Percentiles rank a stretch among this genome's conserved stretches.
These are phyloP conservation scores for Colletes collaris DNA, from an alignment of 2,888 invertebrate genomes.

Conservation along the genomic window DNA sequence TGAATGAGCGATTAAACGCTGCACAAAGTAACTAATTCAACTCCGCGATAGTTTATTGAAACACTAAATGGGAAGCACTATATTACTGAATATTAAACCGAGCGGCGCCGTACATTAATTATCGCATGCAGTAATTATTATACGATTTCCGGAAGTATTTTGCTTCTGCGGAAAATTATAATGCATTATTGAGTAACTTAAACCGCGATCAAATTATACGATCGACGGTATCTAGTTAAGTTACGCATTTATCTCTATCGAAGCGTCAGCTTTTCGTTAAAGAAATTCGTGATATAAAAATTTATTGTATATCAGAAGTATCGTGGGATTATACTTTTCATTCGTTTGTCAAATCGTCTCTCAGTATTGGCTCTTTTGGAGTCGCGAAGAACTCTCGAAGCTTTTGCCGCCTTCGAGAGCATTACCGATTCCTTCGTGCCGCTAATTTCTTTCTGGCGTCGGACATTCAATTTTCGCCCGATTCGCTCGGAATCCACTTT, in stretches of 20 bases:
- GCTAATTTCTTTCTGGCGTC: conserved; percentile 39
- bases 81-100: not conserved
- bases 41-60: not conserved
- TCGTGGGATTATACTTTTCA: no score
- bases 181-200: not conserved
- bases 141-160: not conserved
- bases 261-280: conserved; percentile 19
- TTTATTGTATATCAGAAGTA: no score
- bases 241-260: not conserved
- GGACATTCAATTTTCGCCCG: conserved; percentile 49
- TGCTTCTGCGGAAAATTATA: not conserved
- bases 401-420: not conserved
- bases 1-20: no score
- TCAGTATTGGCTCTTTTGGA: conserved; percentile 11
- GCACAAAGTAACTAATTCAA: not conserved
- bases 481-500: conserved; percentile 51
- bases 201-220: conserved; percentile 11
- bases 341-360: not conserved
- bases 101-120: not conserved
- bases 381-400: not conserved
- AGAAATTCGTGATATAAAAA: not conserved
- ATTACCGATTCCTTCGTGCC: conserved; percentile 33
- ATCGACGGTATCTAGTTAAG: conserved; percentile 20
- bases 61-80: not conserved
- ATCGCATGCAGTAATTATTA: not conserved